phyloP scores from a whole-genome alignment of 2,113 vertebrate species.

The Myanophis thanlyinensis region DNA sequence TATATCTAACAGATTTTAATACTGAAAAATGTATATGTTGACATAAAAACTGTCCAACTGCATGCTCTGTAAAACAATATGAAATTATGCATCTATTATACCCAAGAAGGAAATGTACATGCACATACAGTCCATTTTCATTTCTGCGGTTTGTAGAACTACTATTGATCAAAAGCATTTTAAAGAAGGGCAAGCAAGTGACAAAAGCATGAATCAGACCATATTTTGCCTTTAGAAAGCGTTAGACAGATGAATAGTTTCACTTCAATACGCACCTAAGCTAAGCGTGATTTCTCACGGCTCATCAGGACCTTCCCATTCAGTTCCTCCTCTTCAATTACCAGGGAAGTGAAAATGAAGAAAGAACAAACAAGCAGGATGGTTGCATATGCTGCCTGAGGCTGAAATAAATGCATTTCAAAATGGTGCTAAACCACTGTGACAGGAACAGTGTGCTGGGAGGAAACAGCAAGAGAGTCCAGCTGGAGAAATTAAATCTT shows the following conservation, averaged over 20 bases:
- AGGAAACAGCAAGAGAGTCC: constrained; percentile 35
- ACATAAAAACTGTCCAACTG: not conserved
- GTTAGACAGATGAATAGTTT: constrained; percentile 28
- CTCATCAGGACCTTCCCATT: constrained; percentile 24
- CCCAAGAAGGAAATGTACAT: not conserved
- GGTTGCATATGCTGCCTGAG: constrained; percentile 31
- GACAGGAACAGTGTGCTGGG: constrained; percentile 46
- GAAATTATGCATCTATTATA: constrained; percentile 7
- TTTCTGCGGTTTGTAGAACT: constrained; percentile 7
- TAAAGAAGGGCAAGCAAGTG: constrained; percentile 16
- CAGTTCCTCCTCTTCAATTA: constrained; percentile 32
- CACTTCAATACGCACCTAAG: not conserved
- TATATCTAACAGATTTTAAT: not conserved
- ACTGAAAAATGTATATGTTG: not conserved
- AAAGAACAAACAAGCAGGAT: constrained; percentile 49
- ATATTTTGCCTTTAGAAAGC: constrained; percentile 26
- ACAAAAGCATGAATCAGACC: not conserved
- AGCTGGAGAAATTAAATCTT: constrained; percentile 55
- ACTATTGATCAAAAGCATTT: constrained; percentile 27
- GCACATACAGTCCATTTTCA: not conserved
- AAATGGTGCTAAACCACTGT: constrained; percentile 45
- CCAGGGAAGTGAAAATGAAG: constrained; percentile 26
- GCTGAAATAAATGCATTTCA: constrained; percentile 57
- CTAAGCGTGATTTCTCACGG: constrained; percentile 11
- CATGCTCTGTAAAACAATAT: not conserved